Percentiles rank a stretch among this genome's conserved stretches.
Conservation (phyloP, 2,888 invertebrate genomes). For the Ptilodon capucinus region DNA sequence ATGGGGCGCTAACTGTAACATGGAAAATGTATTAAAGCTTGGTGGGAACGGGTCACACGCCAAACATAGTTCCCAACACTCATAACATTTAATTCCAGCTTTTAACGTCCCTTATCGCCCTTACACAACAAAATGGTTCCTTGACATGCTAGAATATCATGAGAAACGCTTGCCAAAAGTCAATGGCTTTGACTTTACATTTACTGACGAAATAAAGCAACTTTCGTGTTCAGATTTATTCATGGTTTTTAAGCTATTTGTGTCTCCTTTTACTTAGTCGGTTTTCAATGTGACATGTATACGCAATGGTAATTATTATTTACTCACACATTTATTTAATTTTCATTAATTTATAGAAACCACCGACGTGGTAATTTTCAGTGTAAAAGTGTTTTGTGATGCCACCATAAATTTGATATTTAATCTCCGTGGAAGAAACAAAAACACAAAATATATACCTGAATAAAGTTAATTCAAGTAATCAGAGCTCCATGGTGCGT, state of each 20-base stretch:
- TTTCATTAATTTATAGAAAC: no score
- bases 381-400: no score
- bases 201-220: no score
- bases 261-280: no score
- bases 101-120: constrained; percentile 23
- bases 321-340: no score
- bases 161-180: constrained; percentile 12
- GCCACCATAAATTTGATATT: no score
- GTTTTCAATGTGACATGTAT: no score
- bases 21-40: constrained; percentile 80
- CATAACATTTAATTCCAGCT: constrained; percentile 45
- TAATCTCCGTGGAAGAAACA: no score
- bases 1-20: constrained; percentile 82
- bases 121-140: constrained; percentile 16
- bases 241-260: no score
- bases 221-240: no score
- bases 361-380: no score
- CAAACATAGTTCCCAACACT: constrained; percentile 54
- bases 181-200: background rate
- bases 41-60: constrained; percentile 72
- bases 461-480: constrained; percentile 35
- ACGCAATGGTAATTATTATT: no score
- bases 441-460: constrained; percentile 10
- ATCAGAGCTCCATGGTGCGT: constrained; percentile 54
- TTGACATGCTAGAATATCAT: constrained; percentile 5